Base-by-base conservation (phyloP, 1,140 invertebrate species). In the Bombus polaris region DNA sequence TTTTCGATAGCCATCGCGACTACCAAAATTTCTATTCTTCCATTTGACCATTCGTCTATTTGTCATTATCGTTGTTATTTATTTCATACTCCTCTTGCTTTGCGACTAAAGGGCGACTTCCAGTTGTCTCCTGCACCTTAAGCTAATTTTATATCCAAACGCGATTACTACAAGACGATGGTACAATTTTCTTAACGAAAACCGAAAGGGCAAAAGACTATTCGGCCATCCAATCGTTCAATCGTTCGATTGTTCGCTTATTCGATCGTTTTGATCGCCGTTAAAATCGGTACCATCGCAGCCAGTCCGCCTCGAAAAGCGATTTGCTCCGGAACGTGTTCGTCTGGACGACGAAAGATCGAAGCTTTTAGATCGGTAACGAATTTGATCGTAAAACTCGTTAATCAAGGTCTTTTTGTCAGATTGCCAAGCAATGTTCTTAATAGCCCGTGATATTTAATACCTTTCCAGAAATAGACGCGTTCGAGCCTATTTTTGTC, bases 381-480 rank as follows among this genome's bases (percentile, higher is more conserved):
- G 35, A 57, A 76, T 42, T 75, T 87, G 68, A 65, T 85, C 83
- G 73, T 13, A 68, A 65, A 85, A 78, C 37, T 68, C 79, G 73
- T 81, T 88, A 81, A 89, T 89, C 72, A 75, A 68, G 47, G 71
- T 74, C 59, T 68, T 66, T 59, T 83, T 91, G 90, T 85, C 89
- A 88, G 70, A 88, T 79, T 68, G 89, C 90, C 90, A 91, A 72
- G 86, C 59, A 90, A 83, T 74, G 72, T 90, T 81, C 84, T 59
- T 88, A 88, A 84, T 84, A 88, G 68, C 44, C 57, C 57, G 78
- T 39, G 70, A 84, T 85, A 66, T 76, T 76, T 75, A 70, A 85
- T 66, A 57, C 57, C 25, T 65, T 39, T 25, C 79, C 65, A 84
- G 42, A 88, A 85, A 87, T 87, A 88, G 82, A 73, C 57, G 25